Percentiles rank a stretch among this genome's conserved stretches.
Evolutionary conservation across 2,797 vertebrate genomes (phyloP).

Genomic region (Chelon auratus): DNA sequence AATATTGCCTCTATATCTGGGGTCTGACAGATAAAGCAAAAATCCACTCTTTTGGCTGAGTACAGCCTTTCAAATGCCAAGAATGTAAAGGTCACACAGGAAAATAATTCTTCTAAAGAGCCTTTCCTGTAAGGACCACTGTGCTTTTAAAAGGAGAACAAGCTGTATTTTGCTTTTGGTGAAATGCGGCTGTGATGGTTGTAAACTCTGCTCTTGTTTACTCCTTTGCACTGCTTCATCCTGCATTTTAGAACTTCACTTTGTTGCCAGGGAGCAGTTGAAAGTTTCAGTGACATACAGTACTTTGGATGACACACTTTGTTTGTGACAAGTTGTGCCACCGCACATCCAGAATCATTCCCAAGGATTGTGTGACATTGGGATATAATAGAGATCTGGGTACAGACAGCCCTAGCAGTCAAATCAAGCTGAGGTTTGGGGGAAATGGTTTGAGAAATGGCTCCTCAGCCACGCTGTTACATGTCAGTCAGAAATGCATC

Average conservation of each 20-base stretch:
- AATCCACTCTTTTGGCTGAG: slow-evolving; percentile 52
- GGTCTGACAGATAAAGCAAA: slow-evolving; percentile 46
- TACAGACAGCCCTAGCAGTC: slow-evolving; percentile 10
- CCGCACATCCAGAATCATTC: slow-evolving; percentile 1
- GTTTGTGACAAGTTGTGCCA: slow-evolving; percentile 13
- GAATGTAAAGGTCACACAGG: slow-evolving; percentile 64
- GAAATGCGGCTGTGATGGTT: slow-evolving; percentile 1
- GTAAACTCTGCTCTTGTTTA: slow-evolving; percentile 19
- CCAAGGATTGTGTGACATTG: slow-evolving; percentile 15
- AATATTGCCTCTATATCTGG: slow-evolving; percentile 13
- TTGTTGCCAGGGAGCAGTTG: slow-evolving; percentile 34
- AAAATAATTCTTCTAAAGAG: slow-evolving; percentile 48
- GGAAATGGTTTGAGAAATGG: neutral
- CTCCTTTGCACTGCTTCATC: neutral
- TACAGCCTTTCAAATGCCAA: slow-evolving; percentile 65
- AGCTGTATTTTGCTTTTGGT: neutral
- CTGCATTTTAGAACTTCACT: slow-evolving; percentile 5
- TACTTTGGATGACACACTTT: slow-evolving; percentile 5
- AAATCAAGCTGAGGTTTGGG: slow-evolving; percentile 26
- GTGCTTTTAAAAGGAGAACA: slow-evolving; percentile 10
- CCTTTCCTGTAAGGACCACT: slow-evolving; percentile 22
- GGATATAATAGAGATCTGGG: slow-evolving; percentile 1
- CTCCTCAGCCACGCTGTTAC: neutral
- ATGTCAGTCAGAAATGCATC: slow-evolving; percentile 21
- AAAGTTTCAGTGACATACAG: neutral